Evolutionary conservation across 2,113 vertebrate genomes (phyloP).

Genomic region (Ondatra zibethicus): DNA sequence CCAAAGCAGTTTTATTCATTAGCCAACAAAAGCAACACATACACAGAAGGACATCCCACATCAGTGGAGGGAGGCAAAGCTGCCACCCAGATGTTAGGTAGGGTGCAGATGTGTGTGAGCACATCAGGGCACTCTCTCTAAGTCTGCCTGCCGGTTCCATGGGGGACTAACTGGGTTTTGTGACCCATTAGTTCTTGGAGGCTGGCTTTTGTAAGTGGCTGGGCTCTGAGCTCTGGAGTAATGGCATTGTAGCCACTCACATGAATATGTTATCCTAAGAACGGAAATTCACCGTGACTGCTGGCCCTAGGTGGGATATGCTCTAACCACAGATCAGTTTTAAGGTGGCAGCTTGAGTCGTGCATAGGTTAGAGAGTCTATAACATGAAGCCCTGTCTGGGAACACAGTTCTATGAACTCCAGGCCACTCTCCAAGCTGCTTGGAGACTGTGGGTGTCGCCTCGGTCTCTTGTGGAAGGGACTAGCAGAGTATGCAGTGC

Average conservation of each 20-base stretch:
- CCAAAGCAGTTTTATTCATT: too few relatives aligned
- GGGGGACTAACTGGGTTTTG: background rate
- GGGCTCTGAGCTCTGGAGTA: background rate
- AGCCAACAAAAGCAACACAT: too few relatives aligned
- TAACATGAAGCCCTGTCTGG: too few relatives aligned
- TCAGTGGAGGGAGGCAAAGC: background rate
- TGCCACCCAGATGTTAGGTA: too few relatives aligned
- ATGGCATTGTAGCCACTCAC: background rate
- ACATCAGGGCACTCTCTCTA: background rate
- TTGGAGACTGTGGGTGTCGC: background rate
- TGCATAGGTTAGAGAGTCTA: background rate
- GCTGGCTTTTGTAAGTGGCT: background rate
- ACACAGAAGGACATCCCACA: too few relatives aligned
- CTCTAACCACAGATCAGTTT: background rate
- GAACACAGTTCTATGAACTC: background rate
- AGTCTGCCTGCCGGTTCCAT: background rate
- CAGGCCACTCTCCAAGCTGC: background rate
- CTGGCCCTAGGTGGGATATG: background rate
- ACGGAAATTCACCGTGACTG: background rate
- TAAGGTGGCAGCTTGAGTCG: background rate
- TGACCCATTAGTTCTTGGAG: background rate
- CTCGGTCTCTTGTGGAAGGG: background rate
- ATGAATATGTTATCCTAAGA: background rate
- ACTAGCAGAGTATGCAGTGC: background rate
- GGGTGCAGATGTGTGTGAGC: background rate